Evolutionary conservation across 2,797 vertebrate genomes (phyloP).

Genomic region (Chaenodraco wilsoni): DNA sequence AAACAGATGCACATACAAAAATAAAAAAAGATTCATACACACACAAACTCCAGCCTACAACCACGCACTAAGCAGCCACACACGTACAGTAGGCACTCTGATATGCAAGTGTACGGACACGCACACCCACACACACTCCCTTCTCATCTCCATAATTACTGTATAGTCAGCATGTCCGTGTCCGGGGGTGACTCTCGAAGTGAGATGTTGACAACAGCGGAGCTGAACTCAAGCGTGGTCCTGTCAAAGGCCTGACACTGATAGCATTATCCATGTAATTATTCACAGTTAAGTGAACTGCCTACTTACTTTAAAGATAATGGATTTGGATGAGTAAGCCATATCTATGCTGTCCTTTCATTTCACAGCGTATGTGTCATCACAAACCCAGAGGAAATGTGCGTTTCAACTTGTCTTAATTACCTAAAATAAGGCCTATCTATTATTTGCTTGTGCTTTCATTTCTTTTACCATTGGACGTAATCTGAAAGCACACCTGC

Average conservation of each 20-base stretch:
- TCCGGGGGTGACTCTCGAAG: conserved; percentile 77
- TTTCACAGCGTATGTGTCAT: conserved; percentile 39
- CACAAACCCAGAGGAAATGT: conserved; percentile 37
- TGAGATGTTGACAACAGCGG: conserved; percentile 78
- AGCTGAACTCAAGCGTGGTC: conserved; percentile 74
- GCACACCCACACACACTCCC: conserved; percentile 26
- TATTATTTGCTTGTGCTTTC: conserved; percentile 42
- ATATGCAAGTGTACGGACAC: conserved; percentile 31
- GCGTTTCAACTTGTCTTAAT: conserved; percentile 43
- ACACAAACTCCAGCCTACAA: conserved; percentile 5
- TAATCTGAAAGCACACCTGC: conserved; percentile 60
- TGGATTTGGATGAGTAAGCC: conserved; percentile 62
- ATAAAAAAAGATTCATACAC: conserved; percentile 24
- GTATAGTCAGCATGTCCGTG: conserved; percentile 77
- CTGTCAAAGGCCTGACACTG: conserved; percentile 79
- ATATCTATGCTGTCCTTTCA: conserved; percentile 40
- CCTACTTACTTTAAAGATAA: conserved; percentile 74
- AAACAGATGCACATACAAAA: conserved; percentile 45
- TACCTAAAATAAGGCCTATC: conserved; percentile 38
- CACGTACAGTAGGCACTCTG: conserved; percentile 7
- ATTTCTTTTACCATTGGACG: conserved; percentile 33
- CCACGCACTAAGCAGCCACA: conserved; percentile 31
- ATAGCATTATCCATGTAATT: conserved; percentile 81
- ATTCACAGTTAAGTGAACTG: conserved; percentile 78
- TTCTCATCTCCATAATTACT: conserved; percentile 81